Percentiles rank a stretch among this genome's conserved stretches.
Evolutionary conservation across 2,113 vertebrate genomes (phyloP).

Genomic region (Caloenas nicobarica): DNA sequence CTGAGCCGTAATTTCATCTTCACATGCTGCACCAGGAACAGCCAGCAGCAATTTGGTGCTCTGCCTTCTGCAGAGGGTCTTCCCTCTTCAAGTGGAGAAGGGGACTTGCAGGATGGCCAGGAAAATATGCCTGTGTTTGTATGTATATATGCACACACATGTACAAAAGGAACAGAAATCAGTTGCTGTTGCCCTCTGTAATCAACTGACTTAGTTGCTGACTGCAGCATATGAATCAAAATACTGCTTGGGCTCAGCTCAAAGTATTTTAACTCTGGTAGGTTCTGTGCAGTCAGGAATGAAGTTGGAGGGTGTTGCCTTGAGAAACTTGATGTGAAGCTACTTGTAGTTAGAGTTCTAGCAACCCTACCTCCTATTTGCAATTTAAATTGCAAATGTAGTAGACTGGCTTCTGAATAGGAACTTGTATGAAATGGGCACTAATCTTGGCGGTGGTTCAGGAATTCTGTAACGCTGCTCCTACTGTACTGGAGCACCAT

Average conservation of each 20-base stretch:
- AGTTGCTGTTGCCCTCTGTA: neutral
- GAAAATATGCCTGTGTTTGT: neutral
- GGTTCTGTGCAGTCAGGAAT: neutral
- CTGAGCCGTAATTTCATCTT: neutral
- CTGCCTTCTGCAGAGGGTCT: neutral
- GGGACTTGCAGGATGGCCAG: neutral
- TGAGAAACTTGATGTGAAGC: neutral
- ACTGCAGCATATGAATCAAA: neutral
- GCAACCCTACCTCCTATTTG: neutral
- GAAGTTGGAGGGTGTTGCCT: neutral
- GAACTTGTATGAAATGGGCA: constrained; percentile 34
- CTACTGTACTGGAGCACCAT: constrained; percentile 27
- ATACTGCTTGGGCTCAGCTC: neutral
- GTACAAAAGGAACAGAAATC: neutral
- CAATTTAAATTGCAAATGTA: constrained; percentile 1
- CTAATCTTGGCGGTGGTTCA: constrained; percentile 15
- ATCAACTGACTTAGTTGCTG: neutral
- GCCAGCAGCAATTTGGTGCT: rapidly evolving
- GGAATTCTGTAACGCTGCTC: constrained; percentile 22
- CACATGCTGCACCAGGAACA: neutral
- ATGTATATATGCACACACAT: rapidly evolving
- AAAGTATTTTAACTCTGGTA: neutral
- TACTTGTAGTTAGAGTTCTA: neutral
- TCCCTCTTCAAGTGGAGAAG: neutral
- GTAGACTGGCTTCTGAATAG: constrained; percentile 26